Conservation (phyloP, 2,113 vertebrate species). For the Holacanthus passer region DNA sequence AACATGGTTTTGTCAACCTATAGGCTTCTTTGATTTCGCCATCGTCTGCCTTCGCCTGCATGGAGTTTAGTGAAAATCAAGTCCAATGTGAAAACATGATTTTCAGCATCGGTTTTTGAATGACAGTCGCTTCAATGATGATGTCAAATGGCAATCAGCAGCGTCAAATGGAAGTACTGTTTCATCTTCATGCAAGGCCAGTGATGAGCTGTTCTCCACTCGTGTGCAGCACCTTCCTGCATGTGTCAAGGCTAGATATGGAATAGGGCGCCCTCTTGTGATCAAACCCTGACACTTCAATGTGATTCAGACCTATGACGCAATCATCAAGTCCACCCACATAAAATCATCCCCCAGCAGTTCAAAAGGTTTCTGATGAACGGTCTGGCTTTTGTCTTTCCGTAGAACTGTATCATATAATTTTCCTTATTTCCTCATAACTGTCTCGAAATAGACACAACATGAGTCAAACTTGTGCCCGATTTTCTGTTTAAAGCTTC, state of each 20-base stretch:
- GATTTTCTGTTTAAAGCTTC: too few species aligned
- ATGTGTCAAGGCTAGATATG: neutral
- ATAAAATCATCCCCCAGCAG: neutral
- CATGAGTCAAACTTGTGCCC: neutral
- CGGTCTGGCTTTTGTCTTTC: neutral
- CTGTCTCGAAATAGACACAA: neutral
- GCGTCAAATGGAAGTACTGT: neutral
- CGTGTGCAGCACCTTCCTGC: neutral
- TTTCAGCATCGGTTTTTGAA: neutral
- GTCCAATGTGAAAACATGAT: neutral
- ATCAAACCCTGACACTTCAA: neutral
- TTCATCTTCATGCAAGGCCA: constrained; percentile 1
- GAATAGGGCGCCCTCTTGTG: constrained; percentile 60
- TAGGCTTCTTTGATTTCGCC: neutral
- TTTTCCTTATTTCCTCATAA: neutral
- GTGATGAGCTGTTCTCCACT: neutral
- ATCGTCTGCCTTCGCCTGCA: neutral
- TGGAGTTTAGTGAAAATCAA: neutral
- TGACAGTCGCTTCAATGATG: neutral
- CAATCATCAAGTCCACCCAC: constrained; percentile 14
- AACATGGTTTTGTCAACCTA: neutral
- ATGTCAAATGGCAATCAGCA: neutral
- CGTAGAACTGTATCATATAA: neutral
- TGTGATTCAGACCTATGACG: neutral
- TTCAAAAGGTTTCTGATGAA: constrained; percentile 9